Evolutionary conservation across 1,140 invertebrate species (phyloP), one percentile per base, ranked within the genome.

Genomic region (Armadillidium nasatum): DNA sequence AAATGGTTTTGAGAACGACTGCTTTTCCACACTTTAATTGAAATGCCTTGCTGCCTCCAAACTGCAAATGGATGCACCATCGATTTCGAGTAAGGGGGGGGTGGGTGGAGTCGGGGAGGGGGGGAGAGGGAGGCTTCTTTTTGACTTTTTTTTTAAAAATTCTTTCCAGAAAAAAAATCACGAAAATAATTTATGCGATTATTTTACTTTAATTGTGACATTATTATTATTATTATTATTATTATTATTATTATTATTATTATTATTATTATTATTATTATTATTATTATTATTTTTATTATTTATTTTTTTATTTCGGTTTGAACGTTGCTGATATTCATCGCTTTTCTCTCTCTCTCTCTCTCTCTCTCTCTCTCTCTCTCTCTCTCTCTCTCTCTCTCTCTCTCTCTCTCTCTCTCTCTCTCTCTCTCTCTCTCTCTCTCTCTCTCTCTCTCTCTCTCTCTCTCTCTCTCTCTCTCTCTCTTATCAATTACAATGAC

Each of bases 321-420:
- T 60, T 13, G 19, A 60, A 60, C 7, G 7, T 60, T 60, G 19
- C 7, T 15, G 11, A 19, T 13, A 50, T 10, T 15, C 15, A 10
- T 15, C 46, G 15, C 15, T 10, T 10, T 10, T 50, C 46, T 50
- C 46, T 50, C 46, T 50, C 46, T 50, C 46, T 50, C 46, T 50
- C 46, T 50, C 46, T 50, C 46, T 50, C 46, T 50, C 46, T 50
- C 46, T 50, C 46, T 50, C 46, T 50, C 46, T 50, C 46, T 50
- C 46, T 50, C 46, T 50, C 46, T 50, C 46, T 50, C 46, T 50
- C 46, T 50, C 46, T 50, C 46, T 50, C 46, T 50, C 46, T 50
- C 46, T 50, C 46, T 50, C 46, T 50, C 46, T 50, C 15, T 50
- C 46, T 50, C 46, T 50, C 46, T 10, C 46, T 10, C 46, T 10